Percentiles rank a stretch among this genome's conserved stretches.
These are phyloP conservation scores for Cataglyphis hispanica DNA, from an alignment of 1,140 invertebrate species.

Conservation along the genomic window DNA sequence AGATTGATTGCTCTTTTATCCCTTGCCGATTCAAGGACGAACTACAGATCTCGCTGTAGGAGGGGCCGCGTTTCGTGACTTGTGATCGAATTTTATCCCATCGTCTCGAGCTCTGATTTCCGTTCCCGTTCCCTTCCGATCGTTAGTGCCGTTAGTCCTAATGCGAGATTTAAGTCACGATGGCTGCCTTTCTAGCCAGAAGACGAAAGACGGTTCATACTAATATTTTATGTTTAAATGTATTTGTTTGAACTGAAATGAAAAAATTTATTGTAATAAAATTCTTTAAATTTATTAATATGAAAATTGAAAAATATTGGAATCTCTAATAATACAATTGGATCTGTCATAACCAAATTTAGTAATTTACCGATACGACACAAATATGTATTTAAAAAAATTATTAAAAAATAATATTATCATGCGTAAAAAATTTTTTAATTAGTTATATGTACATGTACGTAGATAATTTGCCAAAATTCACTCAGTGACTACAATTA, in stretches of 20 bases:
- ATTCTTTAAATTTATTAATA: neutral
- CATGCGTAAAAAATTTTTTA: no score
- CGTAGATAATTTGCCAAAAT: neutral
- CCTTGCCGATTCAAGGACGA: slow-evolving; percentile 63
- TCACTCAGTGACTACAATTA: neutral
- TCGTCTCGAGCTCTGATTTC: slow-evolving; percentile 25
- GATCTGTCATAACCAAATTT: neutral
- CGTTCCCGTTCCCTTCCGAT: slow-evolving; percentile 34
- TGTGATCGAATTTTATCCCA: slow-evolving; percentile 51
- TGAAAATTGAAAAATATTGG: no score
- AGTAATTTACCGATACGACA: neutral
- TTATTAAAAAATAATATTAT: no score
- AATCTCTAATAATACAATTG: no score
- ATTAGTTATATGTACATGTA: neutral
- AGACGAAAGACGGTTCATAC: neutral
- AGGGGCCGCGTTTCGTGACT: slow-evolving; percentile 54
- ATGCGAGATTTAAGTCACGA: slow-evolving; percentile 51
- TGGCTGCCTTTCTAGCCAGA: neutral
- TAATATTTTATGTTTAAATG: neutral
- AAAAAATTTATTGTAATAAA: neutral
- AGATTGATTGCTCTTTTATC: slow-evolving; percentile 75
- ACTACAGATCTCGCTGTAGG: slow-evolving; percentile 46
- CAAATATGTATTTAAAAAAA: neutral
- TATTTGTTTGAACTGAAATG: neutral
- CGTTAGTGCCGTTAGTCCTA: slow-evolving; percentile 34